Evolutionary conservation across 2,888 invertebrate species (phyloP), one percentile per base, ranked within the genome.

Genomic region (Phytoseiulus persimilis): DNA sequence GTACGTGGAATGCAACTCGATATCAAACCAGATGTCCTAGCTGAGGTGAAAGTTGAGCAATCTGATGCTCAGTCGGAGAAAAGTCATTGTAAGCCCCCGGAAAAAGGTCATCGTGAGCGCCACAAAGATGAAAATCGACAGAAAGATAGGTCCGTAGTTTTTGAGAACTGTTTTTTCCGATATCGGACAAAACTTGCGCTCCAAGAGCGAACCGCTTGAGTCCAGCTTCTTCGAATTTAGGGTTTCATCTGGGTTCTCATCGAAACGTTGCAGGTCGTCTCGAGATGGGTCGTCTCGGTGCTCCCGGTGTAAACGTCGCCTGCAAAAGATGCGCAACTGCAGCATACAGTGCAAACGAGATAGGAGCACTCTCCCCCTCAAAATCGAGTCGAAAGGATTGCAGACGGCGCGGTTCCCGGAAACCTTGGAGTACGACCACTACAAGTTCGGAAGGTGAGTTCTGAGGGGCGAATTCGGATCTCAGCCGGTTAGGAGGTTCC

Each of bases 351-450:
- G 91, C 87, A 90, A 90, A 87, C 83, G 90, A 18, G 91, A 91
- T 32, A 32, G 90, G n/a, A 32, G 90, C 87, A 31, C 84, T 3
- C 83, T 87, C 31, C 31, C 91, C 33, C 83, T 84, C 23, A 90
- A 91, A 84, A 90, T 90, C n/a, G 32, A 90, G 31, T 90, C 90
- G 39, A 90, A 91, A 0, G 91, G 91, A 14, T 89, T 91, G 89
- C 90, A 90, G 89, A 91, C 91, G 31, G 91, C 91, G 9, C 90
- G 91, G 46, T 89, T 91, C 32, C 91, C 91, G 32, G 90, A 91
- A 83, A 90, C 91, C 0, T 45, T 90, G 23, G 91, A 91, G 39
- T 90, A 91, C 65, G 90, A 90, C n/a, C 91, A 91, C 89, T 89
- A 91, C 28, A 91, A 91, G 89, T 91, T 91, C 90, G 91, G 91